phyloP scores from a whole-genome alignment of 2,888 invertebrate genomes.

The Marronus borbonicus region DNA sequence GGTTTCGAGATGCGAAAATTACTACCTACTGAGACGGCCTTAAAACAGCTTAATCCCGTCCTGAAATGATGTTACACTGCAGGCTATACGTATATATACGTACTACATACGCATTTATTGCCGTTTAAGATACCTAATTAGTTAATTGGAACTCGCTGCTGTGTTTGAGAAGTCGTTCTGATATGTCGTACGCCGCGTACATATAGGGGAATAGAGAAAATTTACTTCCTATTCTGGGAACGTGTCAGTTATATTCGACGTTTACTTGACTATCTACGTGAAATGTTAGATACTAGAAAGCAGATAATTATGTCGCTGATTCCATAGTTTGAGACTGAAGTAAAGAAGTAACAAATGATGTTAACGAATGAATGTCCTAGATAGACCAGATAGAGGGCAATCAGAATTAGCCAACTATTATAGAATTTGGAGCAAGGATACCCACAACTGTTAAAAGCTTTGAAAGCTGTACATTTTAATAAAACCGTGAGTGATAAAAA shows the following conservation, averaged over 20 bases:
- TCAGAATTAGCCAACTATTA: too few relatives aligned
- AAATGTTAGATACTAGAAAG: neutral
- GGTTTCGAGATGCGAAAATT: neutral
- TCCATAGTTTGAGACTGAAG: too few relatives aligned
- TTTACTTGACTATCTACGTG: neutral
- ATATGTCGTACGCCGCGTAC: neutral
- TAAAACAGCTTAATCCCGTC: conserved; percentile 25
- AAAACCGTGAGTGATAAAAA: too few relatives aligned
- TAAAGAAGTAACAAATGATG: too few relatives aligned
- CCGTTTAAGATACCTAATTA: conserved; percentile 40
- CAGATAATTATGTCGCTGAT: too few relatives aligned
- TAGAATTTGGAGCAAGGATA: too few relatives aligned
- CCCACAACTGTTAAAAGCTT: too few relatives aligned
- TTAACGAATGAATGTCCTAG: too few relatives aligned
- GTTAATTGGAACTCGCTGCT: conserved; percentile 36
- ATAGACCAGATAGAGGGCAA: too few relatives aligned
- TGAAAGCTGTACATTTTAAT: too few relatives aligned
- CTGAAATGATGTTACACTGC: conserved; percentile 4
- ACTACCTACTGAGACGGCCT: conserved; percentile 9
- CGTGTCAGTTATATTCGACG: neutral
- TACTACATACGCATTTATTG: conserved; percentile 27
- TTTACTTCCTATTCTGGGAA: conserved; percentile 23
- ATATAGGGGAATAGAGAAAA: neutral
- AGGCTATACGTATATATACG: conserved; percentile 10
- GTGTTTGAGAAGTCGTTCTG: conserved; percentile 7